Evolutionary conservation across 2,888 invertebrate genomes (phyloP).

Genomic region (Sinelater perroti): DNA sequence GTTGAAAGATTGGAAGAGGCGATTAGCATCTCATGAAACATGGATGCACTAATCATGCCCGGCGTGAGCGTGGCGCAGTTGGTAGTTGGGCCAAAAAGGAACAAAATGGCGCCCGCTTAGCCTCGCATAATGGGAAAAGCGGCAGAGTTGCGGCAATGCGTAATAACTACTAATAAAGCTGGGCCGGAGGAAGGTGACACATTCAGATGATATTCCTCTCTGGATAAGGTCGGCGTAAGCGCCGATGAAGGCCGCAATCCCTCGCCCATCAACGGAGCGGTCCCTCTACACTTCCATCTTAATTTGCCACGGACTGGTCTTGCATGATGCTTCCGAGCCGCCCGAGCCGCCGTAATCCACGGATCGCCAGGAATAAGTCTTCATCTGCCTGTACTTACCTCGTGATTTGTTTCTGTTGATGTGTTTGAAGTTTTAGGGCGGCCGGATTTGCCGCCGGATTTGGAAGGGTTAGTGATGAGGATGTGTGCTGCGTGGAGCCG

Average conservation of each 20-base stretch:
- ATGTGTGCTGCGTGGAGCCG: slow-evolving; percentile 45
- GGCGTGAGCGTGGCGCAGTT: background rate
- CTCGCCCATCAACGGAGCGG: slow-evolving; percentile 36
- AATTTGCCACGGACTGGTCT: slow-evolving; percentile 42
- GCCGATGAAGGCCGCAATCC: slow-evolving; percentile 38
- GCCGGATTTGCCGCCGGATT: slow-evolving; percentile 49
- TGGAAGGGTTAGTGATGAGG: slow-evolving; percentile 56
- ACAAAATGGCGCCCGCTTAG: background rate
- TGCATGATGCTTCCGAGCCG: slow-evolving; percentile 32
- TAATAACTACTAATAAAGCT: background rate
- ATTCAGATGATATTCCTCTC: slow-evolving; percentile 29
- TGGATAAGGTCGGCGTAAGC: slow-evolving; percentile 38
- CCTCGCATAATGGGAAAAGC: background rate
- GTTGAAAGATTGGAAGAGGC: background rate
- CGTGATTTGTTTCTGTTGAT: slow-evolving; percentile 56
- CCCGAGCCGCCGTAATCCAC: slow-evolving; percentile 47
- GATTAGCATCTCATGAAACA: background rate
- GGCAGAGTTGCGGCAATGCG: background rate
- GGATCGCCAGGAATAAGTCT: slow-evolving; percentile 57
- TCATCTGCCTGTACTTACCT: slow-evolving; percentile 55
- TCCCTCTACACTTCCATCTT: slow-evolving; percentile 44
- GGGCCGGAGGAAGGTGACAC: slow-evolving; percentile 1
- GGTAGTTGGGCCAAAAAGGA: background rate
- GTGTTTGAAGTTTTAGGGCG: slow-evolving; percentile 45
- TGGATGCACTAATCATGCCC: background rate